phyloP scores from a whole-genome alignment of 1,140 invertebrate species.

The Sweltsa coloradensis region DNA sequence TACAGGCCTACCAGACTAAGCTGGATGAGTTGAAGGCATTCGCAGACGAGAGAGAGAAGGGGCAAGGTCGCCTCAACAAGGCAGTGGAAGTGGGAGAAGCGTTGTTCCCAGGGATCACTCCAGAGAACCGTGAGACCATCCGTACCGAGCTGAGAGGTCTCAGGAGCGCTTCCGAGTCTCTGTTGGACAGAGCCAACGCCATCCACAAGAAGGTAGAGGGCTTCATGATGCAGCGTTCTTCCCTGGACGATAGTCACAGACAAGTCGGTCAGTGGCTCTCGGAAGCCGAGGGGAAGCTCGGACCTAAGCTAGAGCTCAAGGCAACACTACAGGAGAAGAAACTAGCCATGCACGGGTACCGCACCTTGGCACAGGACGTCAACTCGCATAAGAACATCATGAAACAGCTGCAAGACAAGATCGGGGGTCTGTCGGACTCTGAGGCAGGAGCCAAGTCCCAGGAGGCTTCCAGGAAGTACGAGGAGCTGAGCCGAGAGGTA shows the following conservation, averaged over 20 bases:
- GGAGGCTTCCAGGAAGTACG: slow-evolving; percentile 54
- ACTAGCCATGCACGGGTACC: slow-evolving; percentile 60
- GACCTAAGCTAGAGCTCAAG: slow-evolving; percentile 50
- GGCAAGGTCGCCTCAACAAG: slow-evolving; percentile 61
- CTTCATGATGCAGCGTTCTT: slow-evolving; percentile 73
- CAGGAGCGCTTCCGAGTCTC: slow-evolving; percentile 68
- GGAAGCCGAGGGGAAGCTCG: slow-evolving; percentile 55
- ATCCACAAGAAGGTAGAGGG: slow-evolving; percentile 78
- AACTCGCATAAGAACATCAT: slow-evolving; percentile 65
- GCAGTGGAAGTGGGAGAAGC: slow-evolving; percentile 77
- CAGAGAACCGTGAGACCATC: slow-evolving; percentile 73
- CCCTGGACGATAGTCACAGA: slow-evolving; percentile 78
- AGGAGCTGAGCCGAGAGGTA: slow-evolving; percentile 49
- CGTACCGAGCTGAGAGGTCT: slow-evolving; percentile 68
- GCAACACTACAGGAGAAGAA: slow-evolving; percentile 76
- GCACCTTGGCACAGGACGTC: slow-evolving; percentile 67
- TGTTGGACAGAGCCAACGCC: slow-evolving; percentile 70
- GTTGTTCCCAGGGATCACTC: slow-evolving; percentile 73
- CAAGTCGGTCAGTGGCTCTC: slow-evolving; percentile 71
- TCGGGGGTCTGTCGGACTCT: slow-evolving; percentile 56
- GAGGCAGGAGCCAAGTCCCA: slow-evolving; percentile 57
- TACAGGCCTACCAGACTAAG: slow-evolving; percentile 44
- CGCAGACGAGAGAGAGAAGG: slow-evolving; percentile 60
- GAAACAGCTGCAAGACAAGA: slow-evolving; percentile 62
- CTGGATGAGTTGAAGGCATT: slow-evolving; percentile 62